Conservation (phyloP, 2,888 invertebrate species). For the Fissipunctia ypsillon region DNA sequence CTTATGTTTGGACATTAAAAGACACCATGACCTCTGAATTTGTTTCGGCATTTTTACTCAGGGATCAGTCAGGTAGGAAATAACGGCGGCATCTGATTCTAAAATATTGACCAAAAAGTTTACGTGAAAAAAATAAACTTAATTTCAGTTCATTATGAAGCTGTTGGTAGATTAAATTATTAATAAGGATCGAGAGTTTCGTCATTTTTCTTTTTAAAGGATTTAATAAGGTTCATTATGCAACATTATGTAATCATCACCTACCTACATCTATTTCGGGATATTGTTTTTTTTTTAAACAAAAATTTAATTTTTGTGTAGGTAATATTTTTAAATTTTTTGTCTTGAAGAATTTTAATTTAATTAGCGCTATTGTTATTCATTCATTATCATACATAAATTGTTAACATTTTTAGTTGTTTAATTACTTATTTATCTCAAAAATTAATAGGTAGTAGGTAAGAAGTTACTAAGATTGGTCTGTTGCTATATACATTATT, state of each 20-base stretch:
- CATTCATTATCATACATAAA: background rate
- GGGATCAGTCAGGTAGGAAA: background rate
- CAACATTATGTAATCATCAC: background rate
- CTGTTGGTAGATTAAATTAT: background rate
- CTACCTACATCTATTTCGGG: background rate
- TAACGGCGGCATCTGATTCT: background rate
- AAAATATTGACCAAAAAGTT: background rate
- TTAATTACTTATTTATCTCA: background rate
- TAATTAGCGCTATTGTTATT: background rate
- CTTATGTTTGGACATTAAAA: background rate
- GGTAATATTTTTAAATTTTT: too few relatives aligned
- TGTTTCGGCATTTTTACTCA: background rate
- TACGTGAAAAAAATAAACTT: background rate
- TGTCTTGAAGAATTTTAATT: background rate
- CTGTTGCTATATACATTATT: background rate
- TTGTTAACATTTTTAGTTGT: background rate
- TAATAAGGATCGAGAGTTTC: background rate
- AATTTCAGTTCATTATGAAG: background rate
- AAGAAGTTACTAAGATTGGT: background rate
- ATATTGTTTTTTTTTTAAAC: background rate
- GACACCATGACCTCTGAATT: background rate
- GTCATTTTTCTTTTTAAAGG: background rate
- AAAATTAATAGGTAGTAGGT: background rate
- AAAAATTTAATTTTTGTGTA: background rate
- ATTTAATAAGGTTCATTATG: background rate